Evolutionary conservation across 2,888 invertebrate genomes (phyloP), one percentile per base, ranked within the genome.

Genomic region (Amiota communis): DNA sequence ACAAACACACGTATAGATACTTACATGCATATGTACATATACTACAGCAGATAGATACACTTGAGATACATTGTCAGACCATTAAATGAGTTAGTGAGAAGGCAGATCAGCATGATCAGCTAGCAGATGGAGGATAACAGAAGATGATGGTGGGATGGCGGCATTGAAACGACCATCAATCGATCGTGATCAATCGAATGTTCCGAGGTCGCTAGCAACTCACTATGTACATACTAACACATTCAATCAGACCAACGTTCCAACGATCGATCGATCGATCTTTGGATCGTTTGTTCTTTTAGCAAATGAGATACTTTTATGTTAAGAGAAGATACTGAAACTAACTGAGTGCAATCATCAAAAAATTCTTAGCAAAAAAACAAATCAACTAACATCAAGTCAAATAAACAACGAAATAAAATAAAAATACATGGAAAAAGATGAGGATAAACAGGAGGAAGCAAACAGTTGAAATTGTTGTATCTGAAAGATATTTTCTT

Each of bases 351-450:
- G 36, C 36, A 36, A 36, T 36, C 36, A 36, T 36, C 36, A 20
- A 68, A 23, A 51, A 51, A 51, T 72, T 76, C 73, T 63, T 74
- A 75, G 70, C 23, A 69, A 73, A 70, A 51, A 23, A 49, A 67
- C 13, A 17, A 51, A 53, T 57, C 47, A 53, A 72, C 65, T 70
- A 67, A 57, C 63, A 70, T 20, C 2, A 68, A 68, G 20, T 20
- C 65, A 49, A 56, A 70, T 72, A 72, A 75, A 75, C 72, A 72
- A 75, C 70, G 70, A 72, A 74, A 74, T 49, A 51, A 48, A 69
- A 68, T 36, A 23, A 49, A 64, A 72, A 71, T 49, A 70, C 46
- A 20, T 70, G 61, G 47, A 65, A 71, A 61, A 68, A n/a, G 23
- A 36, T 20, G 15, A 67, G 12, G 17, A 47, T 47, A 36, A 36